Base-by-base conservation (phyloP, 2,113 vertebrate species). In the Typhlomys cinereus region DNA sequence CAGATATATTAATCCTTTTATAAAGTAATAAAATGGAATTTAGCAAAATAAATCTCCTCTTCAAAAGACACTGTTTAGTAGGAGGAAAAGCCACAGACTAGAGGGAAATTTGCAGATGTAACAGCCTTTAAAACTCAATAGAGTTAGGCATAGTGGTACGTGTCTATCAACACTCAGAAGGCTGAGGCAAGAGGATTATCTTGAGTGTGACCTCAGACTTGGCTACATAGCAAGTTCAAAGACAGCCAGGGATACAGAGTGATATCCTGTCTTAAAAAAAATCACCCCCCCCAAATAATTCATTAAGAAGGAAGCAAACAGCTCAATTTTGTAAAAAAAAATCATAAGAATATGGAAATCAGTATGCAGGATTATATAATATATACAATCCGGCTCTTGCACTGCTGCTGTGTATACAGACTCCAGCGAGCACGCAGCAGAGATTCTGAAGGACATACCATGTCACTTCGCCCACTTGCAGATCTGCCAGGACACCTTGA, bases 21-120 rank as follows among this genome's bases (percentile, higher is more conserved):
- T 73, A 93, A 88, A 48, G 64, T 64, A 92, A 85, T 90, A 69
- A 57, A 54, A 41, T 75, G 8, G 13, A 85, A 87, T 74, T 85
- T 64, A 74, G 73, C 21, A 48, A 88, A 85, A 82, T 85, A 52
- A 91, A 80, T n/a, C 3, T 85, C 20, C 2, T 76, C 74, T 15
- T 89, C 71, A 76, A 66, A 84, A 79, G 29, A 44, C 5, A 82
- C 27, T 61, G 27, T 36, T 88, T 83, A 79, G 79, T 73, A 44
- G 27, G 86, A 57, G 85, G 41, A 86, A 48, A 36, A 59, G 6
- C 31, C 54, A 90, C 29, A 31, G 1, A 69, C 29, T 67, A 25
- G 6, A 80, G 54, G 70, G 46, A 86, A 86, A 76, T 41, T 78
- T 93, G 52, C 66, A 83, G 86, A 44, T 75, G 15, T 3, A 31